These are phyloP conservation scores for Candidula unifasciata DNA, from an alignment of 2,888 invertebrate species.

Conservation along the genomic window DNA sequence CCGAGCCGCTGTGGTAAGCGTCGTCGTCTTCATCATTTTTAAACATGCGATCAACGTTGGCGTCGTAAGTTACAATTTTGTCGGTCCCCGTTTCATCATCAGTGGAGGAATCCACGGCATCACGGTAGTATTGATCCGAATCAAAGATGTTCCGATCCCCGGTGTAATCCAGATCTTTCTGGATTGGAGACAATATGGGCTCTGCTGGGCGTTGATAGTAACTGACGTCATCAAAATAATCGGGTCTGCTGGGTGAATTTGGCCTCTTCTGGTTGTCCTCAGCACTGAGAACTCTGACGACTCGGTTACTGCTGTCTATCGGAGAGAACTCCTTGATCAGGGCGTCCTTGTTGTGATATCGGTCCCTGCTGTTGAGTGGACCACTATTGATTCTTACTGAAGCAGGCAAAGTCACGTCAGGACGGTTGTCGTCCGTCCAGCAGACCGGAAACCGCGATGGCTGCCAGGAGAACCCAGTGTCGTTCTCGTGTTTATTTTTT, in stretches of 20 bases:
- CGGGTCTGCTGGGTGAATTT: background rate
- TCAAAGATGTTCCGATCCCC: background rate
- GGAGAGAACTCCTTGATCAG: background rate
- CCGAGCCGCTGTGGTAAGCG: background rate
- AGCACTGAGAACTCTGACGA: too few species aligned
- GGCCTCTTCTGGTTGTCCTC: background rate
- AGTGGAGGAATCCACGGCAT: background rate
- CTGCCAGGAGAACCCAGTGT: background rate
- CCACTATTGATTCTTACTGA: background rate
- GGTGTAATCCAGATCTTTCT: background rate
- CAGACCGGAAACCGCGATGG: background rate
- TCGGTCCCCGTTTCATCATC: background rate
- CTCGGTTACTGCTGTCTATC: too few species aligned
- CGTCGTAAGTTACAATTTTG: background rate
- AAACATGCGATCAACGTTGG: background rate
- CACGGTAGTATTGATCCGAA: background rate
- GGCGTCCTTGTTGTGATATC: background rate
- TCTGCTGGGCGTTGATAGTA: background rate
- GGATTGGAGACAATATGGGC: background rate
- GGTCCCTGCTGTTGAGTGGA: background rate
- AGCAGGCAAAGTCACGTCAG: background rate
- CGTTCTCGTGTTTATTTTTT: background rate
- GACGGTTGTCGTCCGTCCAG: background rate
- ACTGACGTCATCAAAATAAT: background rate
- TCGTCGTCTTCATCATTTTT: background rate